A percentile compares a stretch with the other conserved stretches of the same genome.
Conservation (phyloP, 2,797 vertebrate genomes). For the Tarsius wallacei region DNA sequence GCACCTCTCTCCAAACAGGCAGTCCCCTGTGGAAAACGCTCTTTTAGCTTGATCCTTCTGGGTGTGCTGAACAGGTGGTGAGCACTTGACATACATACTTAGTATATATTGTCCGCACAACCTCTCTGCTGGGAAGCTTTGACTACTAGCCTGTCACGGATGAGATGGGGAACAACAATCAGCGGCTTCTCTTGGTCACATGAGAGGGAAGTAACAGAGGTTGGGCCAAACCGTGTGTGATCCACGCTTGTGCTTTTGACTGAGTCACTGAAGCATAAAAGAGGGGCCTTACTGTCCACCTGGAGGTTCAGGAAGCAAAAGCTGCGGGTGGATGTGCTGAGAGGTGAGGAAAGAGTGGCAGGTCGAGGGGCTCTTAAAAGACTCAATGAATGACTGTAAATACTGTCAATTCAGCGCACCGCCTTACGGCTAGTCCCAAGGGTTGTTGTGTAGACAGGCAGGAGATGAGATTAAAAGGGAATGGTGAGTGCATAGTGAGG, state of each 20-base stretch:
- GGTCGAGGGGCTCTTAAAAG: background rate
- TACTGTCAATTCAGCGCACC: background rate
- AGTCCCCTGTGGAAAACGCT: constrained; percentile 13
- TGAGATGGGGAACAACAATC: background rate
- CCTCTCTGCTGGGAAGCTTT: background rate
- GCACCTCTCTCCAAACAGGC: background rate
- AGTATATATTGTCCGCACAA: background rate
- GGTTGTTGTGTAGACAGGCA: background rate
- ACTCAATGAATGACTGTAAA: background rate
- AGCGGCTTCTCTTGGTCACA: background rate
- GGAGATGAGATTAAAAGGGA: background rate
- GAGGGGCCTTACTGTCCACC: background rate
- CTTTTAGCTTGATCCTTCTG: background rate
- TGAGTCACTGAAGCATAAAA: background rate
- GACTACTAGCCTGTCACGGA: background rate
- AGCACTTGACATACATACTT: background rate
- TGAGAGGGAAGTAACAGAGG: background rate
- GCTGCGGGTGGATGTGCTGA: background rate
- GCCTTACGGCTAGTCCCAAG: background rate
- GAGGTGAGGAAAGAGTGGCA: background rate
- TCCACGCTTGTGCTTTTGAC: background rate
- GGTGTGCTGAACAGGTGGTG: background rate
- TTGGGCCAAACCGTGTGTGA: background rate
- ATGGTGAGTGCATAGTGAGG: background rate
- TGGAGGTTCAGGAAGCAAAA: background rate